Conservation (phyloP, 2,797 vertebrate genomes). For the Acrossocheilus fasciatus region DNA sequence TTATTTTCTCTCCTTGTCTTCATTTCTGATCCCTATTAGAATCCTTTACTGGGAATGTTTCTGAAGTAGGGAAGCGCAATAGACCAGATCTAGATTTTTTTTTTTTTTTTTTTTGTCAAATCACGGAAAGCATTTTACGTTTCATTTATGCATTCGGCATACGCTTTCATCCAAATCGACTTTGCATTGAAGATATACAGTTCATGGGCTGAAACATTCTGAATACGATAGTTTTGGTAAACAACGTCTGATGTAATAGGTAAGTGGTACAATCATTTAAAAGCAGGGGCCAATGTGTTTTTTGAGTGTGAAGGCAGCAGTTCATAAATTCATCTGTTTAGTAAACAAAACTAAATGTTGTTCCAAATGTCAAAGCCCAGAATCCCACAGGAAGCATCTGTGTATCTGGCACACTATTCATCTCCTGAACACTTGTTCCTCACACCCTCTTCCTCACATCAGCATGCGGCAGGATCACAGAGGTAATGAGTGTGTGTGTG, state of each 20-base stretch:
- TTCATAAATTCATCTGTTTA: not conserved
- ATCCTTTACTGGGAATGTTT: not conserved
- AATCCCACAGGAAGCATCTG: slow-evolving; percentile 15
- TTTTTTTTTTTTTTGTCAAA: not conserved
- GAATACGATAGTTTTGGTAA: not conserved
- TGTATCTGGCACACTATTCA: slow-evolving; percentile 6
- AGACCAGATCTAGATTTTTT: not conserved
- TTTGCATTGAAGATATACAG: not conserved
- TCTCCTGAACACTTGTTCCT: not conserved
- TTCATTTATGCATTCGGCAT: not conserved
- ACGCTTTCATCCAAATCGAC: not conserved
- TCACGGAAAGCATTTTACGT: not conserved
- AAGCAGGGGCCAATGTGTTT: not conserved
- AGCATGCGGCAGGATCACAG: slow-evolving; percentile 11
- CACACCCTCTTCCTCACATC: slow-evolving; percentile 6
- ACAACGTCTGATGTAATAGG: not conserved
- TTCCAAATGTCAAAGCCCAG: slow-evolving; percentile 25
- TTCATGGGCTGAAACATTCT: not conserved
- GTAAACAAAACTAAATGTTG: not conserved
- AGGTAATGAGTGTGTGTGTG: slow-evolving; percentile 7
- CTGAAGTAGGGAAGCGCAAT: not conserved
- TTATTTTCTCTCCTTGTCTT: not conserved
- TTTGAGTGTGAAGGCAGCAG: slow-evolving; percentile 3
- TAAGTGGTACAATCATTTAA: not conserved
- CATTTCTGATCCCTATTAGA: not conserved